These are phyloP conservation scores for Engystomops pustulosus DNA, from an alignment of 2,113 vertebrate species.

Conservation along the genomic window DNA sequence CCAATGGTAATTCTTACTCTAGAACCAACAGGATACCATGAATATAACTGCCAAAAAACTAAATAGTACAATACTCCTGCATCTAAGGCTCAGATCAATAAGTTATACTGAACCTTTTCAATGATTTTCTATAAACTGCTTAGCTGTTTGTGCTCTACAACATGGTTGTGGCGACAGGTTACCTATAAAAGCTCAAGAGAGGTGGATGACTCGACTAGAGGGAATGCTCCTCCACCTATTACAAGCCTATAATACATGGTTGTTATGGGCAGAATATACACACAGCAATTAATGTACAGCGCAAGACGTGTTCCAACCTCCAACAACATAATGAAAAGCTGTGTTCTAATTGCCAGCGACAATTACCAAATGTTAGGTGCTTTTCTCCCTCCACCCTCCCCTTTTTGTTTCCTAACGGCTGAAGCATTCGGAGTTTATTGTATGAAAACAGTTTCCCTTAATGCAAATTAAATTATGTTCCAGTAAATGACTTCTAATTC, in stretches of 20 bases:
- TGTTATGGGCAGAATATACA: background rate
- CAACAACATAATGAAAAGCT: conserved; percentile 8
- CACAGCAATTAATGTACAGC: background rate
- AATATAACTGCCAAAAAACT: too few relatives aligned
- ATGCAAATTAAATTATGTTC: conserved; percentile 83
- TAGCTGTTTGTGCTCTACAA: too few relatives aligned
- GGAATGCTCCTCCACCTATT: background rate
- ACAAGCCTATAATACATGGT: background rate
- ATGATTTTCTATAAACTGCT: too few relatives aligned
- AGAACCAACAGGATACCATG: too few relatives aligned
- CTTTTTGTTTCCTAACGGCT: conserved; percentile 79
- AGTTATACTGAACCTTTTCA: too few relatives aligned
- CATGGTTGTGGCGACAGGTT: too few relatives aligned
- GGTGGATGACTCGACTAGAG: background rate
- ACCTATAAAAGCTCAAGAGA: background rate
- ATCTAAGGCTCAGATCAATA: too few relatives aligned
- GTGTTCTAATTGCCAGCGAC: conserved; percentile 16
- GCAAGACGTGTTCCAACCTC: background rate
- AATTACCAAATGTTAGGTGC: conserved; percentile 67
- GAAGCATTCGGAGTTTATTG: conserved; percentile 78
- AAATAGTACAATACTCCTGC: too few relatives aligned
- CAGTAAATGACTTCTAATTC: conserved; percentile 81
- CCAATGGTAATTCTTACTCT: too few relatives aligned
- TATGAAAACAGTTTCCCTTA: conserved; percentile 84
- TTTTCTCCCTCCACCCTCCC: conserved; percentile 75